Evolutionary conservation across 2,113 vertebrate species (phyloP), one percentile per base, ranked within the genome.

Genomic region (Boulengeromyrus knoepffleri): DNA sequence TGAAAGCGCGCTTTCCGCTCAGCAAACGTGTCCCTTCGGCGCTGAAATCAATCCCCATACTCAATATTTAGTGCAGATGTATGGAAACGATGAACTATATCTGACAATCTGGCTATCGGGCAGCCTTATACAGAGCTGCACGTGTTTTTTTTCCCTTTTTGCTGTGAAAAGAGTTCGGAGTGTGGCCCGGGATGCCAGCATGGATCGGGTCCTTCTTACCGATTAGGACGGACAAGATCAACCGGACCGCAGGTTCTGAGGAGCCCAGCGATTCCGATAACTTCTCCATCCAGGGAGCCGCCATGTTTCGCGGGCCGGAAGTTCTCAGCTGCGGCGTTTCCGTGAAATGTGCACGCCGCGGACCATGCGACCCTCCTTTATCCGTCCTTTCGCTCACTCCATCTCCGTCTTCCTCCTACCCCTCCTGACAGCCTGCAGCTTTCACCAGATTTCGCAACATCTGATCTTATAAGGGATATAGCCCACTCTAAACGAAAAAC

Each of bases 171-270:
- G 9, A 21, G 85, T 50, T 50, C 49, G 7, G 85, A 13, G 47
- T 27, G 10, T 12, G 12, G 10, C 5, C 85, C 50, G 12, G 42
- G 13, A 17, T 46, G 88, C 88, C 90, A 17, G 19, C 36, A 53
- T 31, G 31, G 15, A 27, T 21, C 36, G 3, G 13, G 36, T 9
- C 31, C 10, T 45, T 95, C 97, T 97, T 93, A 99, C 98, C 97
- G 93, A 97, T 93, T 92, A 98, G 95, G 91, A 99, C 96, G 47
- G 98, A 99, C 50, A 98, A 91, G 93, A 98, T 96, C 88, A 99
- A 95, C 62, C 97, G 97, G 93, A 99, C 95, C 90, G 98, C 98
- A 92, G 97, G 96, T 93, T 99, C 98, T 24, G 98, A 96, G 52
- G 97, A 96, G 92, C 97, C 98, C 94, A 98, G 94, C 89, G 95